A percentile compares a stretch with the other conserved stretches of the same genome.
These are phyloP conservation scores for Belgica antarctica DNA, from an alignment of 2,888 invertebrate genomes.

Conservation along the genomic window DNA sequence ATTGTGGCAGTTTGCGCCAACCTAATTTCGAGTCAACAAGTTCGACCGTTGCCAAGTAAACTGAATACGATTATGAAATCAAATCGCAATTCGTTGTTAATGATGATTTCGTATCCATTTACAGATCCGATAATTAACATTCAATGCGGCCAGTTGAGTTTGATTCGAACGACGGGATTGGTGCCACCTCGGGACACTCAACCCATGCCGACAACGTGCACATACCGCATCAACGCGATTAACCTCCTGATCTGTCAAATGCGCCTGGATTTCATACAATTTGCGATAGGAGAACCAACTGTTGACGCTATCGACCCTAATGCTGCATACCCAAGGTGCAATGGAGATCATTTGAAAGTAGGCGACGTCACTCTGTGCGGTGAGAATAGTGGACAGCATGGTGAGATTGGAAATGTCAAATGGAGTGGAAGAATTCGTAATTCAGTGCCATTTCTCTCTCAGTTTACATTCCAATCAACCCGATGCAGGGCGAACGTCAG, in stretches of 20 bases:
- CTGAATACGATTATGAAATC: too few species aligned
- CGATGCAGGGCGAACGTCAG: constrained; percentile 50
- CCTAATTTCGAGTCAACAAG: background rate
- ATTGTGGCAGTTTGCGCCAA: constrained; percentile 2
- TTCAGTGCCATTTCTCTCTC: constrained; percentile 20
- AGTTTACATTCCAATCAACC: constrained; percentile 52
- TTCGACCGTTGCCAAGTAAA: constrained; percentile 33
- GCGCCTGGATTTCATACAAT: constrained; percentile 27
- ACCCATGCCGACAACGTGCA: constrained; percentile 31
- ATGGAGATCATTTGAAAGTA: constrained; percentile 49
- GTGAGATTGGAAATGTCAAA: constrained; percentile 55
- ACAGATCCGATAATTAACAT: constrained; percentile 40
- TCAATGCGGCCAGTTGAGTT: constrained; percentile 30
- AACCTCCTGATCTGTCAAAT: constrained; percentile 32
- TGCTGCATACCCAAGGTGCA: constrained; percentile 38
- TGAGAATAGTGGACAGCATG: constrained; percentile 63
- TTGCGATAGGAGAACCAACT: constrained; percentile 2
- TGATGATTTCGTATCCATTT: too few species aligned
- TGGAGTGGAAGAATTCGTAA: constrained; percentile 46
- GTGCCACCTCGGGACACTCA: constrained; percentile 7
- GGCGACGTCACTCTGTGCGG: constrained; percentile 58
- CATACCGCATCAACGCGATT: constrained; percentile 22
- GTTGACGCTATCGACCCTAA: background rate
- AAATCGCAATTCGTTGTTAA: background rate
- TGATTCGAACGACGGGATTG: constrained; percentile 7